Percentiles rank a stretch among this genome's conserved stretches.
Evolutionary conservation across 2,113 vertebrate species (phyloP).

Genomic region (Caranx ignobilis): DNA sequence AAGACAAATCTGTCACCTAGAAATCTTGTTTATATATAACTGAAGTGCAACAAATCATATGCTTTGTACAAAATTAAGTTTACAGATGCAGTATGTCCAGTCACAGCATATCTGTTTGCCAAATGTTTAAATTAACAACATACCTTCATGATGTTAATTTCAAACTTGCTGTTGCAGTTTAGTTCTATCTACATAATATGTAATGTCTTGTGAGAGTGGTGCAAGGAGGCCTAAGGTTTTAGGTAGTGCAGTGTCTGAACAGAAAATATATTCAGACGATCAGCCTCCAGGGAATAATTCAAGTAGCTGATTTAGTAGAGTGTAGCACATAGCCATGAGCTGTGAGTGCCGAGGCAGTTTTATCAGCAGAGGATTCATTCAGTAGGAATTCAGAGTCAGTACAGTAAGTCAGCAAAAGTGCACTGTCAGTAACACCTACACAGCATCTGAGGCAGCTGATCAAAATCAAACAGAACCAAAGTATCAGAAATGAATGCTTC

Average conservation of each 20-base stretch:
- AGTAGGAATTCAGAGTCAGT: slow-evolving; percentile 14
- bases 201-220: neutral
- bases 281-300: neutral
- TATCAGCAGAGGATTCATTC: slow-evolving; percentile 20
- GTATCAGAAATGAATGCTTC: neutral
- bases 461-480: slow-evolving; percentile 8
- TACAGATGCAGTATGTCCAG: neutral
- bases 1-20: too few species aligned
- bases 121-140: neutral
- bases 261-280: slow-evolving; percentile 15
- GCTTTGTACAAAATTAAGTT: too few species aligned
- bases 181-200: neutral
- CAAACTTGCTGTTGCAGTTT: too few species aligned
- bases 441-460: neutral
- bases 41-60: too few species aligned
- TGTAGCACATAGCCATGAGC: neutral
- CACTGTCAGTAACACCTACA: slow-evolving; percentile 30
- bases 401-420: slow-evolving; percentile 2
- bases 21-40: too few species aligned
- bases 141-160: neutral
- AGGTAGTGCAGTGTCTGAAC: neutral
- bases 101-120: neutral
- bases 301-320: neutral
- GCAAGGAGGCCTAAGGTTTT: neutral
- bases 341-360: slow-evolving; percentile 12